Evolutionary conservation across 1,140 invertebrate genomes (phyloP).

Genomic region (Drosophila baimaii): DNA sequence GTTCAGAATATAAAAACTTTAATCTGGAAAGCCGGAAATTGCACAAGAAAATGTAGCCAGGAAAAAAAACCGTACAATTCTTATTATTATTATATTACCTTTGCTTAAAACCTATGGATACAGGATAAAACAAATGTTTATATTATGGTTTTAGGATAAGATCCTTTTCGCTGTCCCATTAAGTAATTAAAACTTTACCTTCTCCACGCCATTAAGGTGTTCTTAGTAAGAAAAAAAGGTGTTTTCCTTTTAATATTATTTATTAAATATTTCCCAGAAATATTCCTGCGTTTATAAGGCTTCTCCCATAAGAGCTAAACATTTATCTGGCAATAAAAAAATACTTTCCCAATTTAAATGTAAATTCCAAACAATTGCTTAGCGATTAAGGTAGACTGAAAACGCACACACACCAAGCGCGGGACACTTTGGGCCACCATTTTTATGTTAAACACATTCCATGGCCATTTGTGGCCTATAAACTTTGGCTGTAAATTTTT

Average conservation of each 20-base stretch:
- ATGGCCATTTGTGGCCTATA: conserved; percentile 72
- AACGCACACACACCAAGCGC: conserved; percentile 10
- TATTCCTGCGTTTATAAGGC: background rate
- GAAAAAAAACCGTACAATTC: no score
- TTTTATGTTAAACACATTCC: conserved; percentile 44
- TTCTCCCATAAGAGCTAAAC: background rate
- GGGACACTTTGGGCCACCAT: conserved; percentile 21
- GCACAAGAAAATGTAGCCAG: background rate
- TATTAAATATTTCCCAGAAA: no score
- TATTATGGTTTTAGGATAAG: background rate
- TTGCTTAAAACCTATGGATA: no score
- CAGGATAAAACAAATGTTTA: no score
- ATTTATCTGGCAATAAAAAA: conserved; percentile 12
- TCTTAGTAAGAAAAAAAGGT: no score
- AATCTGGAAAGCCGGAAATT: no score
- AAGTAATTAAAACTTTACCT: background rate
- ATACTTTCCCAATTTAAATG: conserved; percentile 38
- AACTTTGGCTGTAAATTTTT: conserved; percentile 74
- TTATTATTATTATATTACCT: no score
- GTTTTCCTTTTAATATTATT: background rate
- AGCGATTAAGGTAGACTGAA: conserved; percentile 22
- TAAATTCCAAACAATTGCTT: conserved; percentile 52
- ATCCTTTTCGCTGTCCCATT: background rate
- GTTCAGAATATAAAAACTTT: no score
- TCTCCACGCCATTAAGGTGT: no score